These are phyloP conservation scores for Odobenus rosmarus DNA, from an alignment of 2,113 vertebrate genomes.

Conservation along the genomic window DNA sequence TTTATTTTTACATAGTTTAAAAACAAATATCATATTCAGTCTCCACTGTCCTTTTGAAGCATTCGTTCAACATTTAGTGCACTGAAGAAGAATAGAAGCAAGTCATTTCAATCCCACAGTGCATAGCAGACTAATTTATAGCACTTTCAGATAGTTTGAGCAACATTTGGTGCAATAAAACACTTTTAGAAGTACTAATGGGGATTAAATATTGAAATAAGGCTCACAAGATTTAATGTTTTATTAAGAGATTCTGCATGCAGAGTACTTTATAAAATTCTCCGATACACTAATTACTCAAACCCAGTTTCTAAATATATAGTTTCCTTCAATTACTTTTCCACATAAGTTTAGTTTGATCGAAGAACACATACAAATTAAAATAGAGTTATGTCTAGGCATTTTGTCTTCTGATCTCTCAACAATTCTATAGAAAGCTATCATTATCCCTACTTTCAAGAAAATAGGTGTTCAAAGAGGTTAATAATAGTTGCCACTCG, in stretches of 20 bases:
- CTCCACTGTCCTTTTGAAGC: neutral
- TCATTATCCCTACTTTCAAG: neutral
- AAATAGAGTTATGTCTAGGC: neutral
- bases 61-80: constrained; percentile 30
- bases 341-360: neutral
- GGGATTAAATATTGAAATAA: constrained; percentile 74
- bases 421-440: neutral
- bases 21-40: constrained; percentile 15
- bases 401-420: neutral
- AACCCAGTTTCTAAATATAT: constrained; percentile 42
- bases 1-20: constrained; percentile 25
- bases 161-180: constrained; percentile 53
- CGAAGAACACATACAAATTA: neutral
- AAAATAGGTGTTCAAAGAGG: neutral
- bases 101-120: neutral
- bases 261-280: constrained; percentile 57
- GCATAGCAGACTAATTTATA: constrained; percentile 53
- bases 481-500: neutral
- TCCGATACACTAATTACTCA: constrained; percentile 54
- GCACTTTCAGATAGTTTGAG: neutral
- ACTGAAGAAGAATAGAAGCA: neutral
- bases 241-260: constrained; percentile 50
- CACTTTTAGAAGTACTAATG: constrained; percentile 58
- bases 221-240: constrained; percentile 60
- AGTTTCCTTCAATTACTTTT: neutral